A percentile compares a stretch with the other conserved stretches of the same genome.
These are phyloP conservation scores for Hemitrygon akajei DNA, from an alignment of 2,797 vertebrate species.

Conservation along the genomic window DNA sequence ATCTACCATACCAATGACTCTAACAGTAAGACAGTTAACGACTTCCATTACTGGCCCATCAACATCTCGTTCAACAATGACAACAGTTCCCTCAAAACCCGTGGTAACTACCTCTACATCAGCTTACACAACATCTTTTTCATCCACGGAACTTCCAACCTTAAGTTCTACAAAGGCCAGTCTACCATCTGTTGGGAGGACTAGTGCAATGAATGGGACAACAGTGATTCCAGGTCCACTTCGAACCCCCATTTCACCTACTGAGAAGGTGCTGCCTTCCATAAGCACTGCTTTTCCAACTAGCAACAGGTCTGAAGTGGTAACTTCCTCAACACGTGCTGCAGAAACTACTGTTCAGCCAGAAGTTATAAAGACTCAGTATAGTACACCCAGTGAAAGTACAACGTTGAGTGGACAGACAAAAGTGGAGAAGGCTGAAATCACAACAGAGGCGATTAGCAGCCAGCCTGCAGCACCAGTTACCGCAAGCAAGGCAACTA, in stretches of 20 bases:
- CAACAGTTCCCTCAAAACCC: slow-evolving; percentile 36
- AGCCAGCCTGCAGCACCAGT: slow-evolving; percentile 38
- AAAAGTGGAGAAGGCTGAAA: slow-evolving; percentile 38
- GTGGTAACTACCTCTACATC: slow-evolving; percentile 38
- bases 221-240: background rate
- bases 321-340: background rate
- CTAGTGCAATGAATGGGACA: slow-evolving; percentile 38
- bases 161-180: slow-evolving; percentile 40
- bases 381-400: background rate
- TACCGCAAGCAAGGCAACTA: background rate
- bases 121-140: slow-evolving; percentile 39
- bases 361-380: background rate
- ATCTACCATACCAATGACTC: slow-evolving; percentile 40
- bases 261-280: slow-evolving; percentile 28
- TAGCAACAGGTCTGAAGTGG: slow-evolving; percentile 18
- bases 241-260: slow-evolving; percentile 41
- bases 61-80: slow-evolving; percentile 37
- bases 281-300: background rate
- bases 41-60: slow-evolving; percentile 21
- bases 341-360: background rate
- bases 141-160: slow-evolving; percentile 36
- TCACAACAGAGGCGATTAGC: slow-evolving; percentile 39
- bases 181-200: slow-evolving; percentile 43
- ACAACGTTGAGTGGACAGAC: slow-evolving; percentile 30
- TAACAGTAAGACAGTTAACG: slow-evolving; percentile 42